Percentiles rank a stretch among this genome's conserved stretches.
Evolutionary conservation across 2,113 vertebrate species (phyloP).

Genomic region (Scolopax mira): DNA sequence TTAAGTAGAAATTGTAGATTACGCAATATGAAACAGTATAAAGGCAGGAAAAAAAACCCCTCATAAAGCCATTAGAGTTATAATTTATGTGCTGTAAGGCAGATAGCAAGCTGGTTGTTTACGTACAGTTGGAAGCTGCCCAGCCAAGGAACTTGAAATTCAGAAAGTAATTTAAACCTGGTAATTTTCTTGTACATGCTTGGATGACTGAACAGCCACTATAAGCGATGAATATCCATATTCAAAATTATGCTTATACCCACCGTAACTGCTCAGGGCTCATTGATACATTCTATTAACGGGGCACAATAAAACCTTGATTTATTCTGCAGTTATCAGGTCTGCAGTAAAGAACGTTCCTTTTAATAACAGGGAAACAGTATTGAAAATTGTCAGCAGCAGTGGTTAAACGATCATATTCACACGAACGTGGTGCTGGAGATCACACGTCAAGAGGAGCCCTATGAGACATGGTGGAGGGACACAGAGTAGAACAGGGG

Average conservation of each 20-base stretch:
- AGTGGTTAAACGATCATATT: fast-evolving
- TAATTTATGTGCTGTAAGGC: not conserved
- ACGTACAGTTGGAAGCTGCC: not conserved
- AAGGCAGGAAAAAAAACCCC: not conserved
- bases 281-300: not conserved
- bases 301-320: not conserved
- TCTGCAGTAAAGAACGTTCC: not conserved
- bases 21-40: not conserved
- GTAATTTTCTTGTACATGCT: not conserved
- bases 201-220: not conserved
- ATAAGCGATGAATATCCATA: not conserved
- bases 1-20: not conserved
- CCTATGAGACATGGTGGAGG: fast-evolving
- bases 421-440: not conserved
- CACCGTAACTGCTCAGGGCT: not conserved
- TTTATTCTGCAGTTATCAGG: not conserved
- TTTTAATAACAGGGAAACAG: not conserved
- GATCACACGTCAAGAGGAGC: fast-evolving
- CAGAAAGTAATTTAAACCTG: not conserved
- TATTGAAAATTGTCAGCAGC: not conserved
- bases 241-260: not conserved
- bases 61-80: not conserved
- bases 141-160: not conserved
- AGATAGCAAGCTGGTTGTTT: not conserved
- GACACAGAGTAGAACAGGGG: not conserved